Evolutionary conservation across 2,113 vertebrate genomes (phyloP), one percentile per base, ranked within the genome.

Genomic region (Daubentonia madagascariensis): DNA sequence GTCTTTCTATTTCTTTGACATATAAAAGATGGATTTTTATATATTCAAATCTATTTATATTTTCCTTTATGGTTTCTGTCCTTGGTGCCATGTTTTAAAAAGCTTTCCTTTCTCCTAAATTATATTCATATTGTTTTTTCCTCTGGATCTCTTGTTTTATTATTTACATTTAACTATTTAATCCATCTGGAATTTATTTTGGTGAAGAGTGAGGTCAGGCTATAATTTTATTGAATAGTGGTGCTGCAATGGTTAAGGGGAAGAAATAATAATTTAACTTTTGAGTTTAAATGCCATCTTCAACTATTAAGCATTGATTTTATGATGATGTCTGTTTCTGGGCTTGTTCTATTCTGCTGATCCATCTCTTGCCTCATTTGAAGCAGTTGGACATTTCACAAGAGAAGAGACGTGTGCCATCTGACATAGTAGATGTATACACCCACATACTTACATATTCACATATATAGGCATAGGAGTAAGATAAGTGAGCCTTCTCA

Each of bases 41-140:
- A 81, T n/a, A 54, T n/a, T 65, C 28, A 72, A 86, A 48, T 90
- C 4, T 63, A 87, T 81, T 50, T 45, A 32, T 23, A 63, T 59
- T 81, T 88, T 59, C 30, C 61, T 61, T 73, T 85, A 75, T 68
- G 50, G 73, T 75, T 73, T 81, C 78, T 57, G 32, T 48, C 30
- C 67, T 76, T 96, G 28, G 13, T 89, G 17, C 20, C 65, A 70
- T 63, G n/a, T 32, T 96, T 90, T 8, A 84, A 83, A 96, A 96
- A 72, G 9, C 23, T 28, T 72, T 89, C 50, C 32, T 16, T 68
- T 85, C 61, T 93, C 35, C 40, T 85, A 68, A 94, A 72, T 45
- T 90, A 57, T 35, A 86, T 91, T 79, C 48, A 50, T 40, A 57
- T 85, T 37, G 8, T 57, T 87, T 94, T 86, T 57, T 57, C 54